These are phyloP conservation scores for Scyliorhinus canicula DNA, from an alignment of 2,797 vertebrate species.

Conservation along the genomic window DNA sequence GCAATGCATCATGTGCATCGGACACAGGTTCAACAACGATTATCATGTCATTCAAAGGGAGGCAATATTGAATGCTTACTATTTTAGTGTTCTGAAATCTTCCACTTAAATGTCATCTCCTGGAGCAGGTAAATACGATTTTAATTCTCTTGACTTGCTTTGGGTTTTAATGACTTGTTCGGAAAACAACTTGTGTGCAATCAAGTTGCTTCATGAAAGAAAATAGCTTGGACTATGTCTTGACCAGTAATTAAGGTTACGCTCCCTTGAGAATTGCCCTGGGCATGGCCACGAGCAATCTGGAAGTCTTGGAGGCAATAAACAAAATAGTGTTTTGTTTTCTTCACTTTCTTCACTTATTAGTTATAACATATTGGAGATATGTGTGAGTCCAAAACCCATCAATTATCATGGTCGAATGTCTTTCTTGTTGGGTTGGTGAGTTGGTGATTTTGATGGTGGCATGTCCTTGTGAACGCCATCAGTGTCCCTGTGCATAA, in stretches of 20 bases:
- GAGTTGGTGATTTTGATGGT: too few relatives aligned
- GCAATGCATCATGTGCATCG: neutral
- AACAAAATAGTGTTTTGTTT: neutral
- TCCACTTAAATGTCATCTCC: neutral
- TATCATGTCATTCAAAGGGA: neutral
- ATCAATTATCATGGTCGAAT: too few relatives aligned
- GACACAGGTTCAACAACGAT: neutral
- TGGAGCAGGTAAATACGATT: neutral
- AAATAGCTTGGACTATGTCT: neutral
- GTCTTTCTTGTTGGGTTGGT: too few relatives aligned
- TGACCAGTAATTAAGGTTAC: neutral
- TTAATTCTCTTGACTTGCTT: neutral
- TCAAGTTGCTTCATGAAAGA: neutral
- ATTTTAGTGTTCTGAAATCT: neutral
- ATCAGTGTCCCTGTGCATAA: too few relatives aligned
- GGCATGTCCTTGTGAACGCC: too few relatives aligned
- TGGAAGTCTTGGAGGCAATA: neutral
- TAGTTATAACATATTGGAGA: neutral
- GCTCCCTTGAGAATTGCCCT: neutral
- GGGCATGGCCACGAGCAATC: neutral
- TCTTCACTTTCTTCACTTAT: neutral
- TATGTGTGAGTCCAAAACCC: too few relatives aligned
- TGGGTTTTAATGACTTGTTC: neutral
- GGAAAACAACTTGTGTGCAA: neutral
- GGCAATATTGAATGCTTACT: neutral